Evolutionary conservation across 2,888 invertebrate genomes (phyloP).

Genomic region (Caenorhabditis japonica): DNA sequence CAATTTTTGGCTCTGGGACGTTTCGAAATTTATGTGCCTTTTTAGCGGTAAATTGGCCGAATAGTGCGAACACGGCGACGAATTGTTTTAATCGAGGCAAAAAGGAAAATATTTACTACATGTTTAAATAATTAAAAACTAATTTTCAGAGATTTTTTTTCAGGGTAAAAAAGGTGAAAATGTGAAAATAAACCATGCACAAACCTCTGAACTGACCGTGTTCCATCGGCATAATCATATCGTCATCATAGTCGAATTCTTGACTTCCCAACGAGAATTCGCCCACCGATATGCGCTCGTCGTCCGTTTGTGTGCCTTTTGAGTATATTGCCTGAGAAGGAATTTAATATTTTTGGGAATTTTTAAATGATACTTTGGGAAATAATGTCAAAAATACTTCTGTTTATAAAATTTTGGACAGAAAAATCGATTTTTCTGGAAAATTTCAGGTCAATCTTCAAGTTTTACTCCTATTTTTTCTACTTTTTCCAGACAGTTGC

Average conservation of each 20-base stretch:
- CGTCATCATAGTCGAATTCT: slow-evolving; percentile 75
- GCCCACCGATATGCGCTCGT: slow-evolving; percentile 69
- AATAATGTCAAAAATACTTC: no score
- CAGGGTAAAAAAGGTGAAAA: neutral
- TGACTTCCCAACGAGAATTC: slow-evolving; percentile 71
- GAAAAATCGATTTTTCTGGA: no score
- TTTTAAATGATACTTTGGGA: neutral
- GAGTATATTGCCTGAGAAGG: slow-evolving; percentile 70
- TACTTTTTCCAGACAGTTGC: neutral
- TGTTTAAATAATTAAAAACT: neutral
- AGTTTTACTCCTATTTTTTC: no score
- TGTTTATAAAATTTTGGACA: no score
- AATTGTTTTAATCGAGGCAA: no score
- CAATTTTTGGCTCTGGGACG: no score
- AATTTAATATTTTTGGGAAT: neutral
- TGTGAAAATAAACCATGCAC: slow-evolving; percentile 11
- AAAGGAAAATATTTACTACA: no score
- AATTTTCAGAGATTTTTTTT: neutral
- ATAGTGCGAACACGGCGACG: no score
- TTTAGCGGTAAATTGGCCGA: no score
- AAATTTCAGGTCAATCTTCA: no score
- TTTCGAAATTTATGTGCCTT: no score
- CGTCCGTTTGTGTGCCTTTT: slow-evolving; percentile 77
- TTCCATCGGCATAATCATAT: slow-evolving; percentile 60
- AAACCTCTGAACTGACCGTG: slow-evolving; percentile 57